phyloP scores from a whole-genome alignment of 2,888 invertebrate species.

The Saturnia pavonia region DNA sequence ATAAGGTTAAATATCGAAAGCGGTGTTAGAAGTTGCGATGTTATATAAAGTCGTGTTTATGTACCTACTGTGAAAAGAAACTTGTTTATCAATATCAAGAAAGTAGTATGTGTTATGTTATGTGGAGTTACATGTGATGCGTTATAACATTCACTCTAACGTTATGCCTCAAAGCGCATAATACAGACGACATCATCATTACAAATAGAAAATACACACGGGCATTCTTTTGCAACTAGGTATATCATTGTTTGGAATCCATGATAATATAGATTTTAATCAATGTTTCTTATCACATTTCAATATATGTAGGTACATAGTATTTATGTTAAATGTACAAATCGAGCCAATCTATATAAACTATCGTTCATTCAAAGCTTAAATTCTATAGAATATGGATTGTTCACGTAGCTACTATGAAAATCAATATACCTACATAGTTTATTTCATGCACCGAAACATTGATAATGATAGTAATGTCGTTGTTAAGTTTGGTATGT shows the following conservation, averaged over 20 bases:
- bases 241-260: neutral
- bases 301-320: neutral
- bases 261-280: neutral
- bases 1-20: conserved; percentile 39
- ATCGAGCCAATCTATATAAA: neutral
- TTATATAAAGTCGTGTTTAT: conserved; percentile 74
- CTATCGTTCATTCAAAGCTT: neutral
- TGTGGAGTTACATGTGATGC: conserved; percentile 43
- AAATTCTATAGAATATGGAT: neutral
- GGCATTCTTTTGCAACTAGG: too few species aligned
- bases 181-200: neutral
- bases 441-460: neutral
- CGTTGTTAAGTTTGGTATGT: neutral
- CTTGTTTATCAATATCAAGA: conserved; percentile 73
- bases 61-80: conserved; percentile 70
- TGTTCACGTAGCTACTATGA: neutral
- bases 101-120: conserved; percentile 44
- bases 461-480: neutral
- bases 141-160: conserved; percentile 30
- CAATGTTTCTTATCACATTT: neutral
- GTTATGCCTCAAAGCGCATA: neutral
- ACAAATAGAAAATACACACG: neutral
- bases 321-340: neutral
- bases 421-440: neutral
- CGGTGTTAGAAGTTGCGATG: conserved; percentile 39